Percentiles rank a stretch among this genome's conserved stretches.
Conservation (phyloP, 2,888 invertebrate species). For the Troilus luridus region DNA sequence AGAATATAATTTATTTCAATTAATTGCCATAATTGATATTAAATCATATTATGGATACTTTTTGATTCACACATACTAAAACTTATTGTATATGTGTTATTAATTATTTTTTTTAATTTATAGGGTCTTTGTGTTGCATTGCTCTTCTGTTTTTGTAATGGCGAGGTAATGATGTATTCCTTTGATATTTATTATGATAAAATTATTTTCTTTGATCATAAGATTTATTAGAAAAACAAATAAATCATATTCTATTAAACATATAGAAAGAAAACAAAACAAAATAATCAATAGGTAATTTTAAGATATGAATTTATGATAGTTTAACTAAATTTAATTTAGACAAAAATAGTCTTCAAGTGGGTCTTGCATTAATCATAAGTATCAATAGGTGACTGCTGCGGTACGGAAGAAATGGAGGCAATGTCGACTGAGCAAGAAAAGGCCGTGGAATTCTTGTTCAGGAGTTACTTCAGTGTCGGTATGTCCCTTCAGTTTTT, state of each 20-base stretch:
- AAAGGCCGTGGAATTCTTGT: conserved; percentile 66
- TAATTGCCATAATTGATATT: too few relatives aligned
- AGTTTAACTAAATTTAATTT: not conserved
- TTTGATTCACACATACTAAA: not conserved
- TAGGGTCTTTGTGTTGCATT: conserved; percentile 94
- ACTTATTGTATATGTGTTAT: not conserved
- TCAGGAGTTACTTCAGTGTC: conserved; percentile 66
- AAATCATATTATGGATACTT: not conserved
- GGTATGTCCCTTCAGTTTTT: conserved; percentile 63
- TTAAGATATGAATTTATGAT: not conserved
- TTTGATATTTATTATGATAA: not conserved
- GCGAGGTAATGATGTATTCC: conserved; percentile 80
- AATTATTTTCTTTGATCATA: not conserved
- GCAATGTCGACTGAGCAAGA: conserved; percentile 66
- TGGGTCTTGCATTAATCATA: not conserved
- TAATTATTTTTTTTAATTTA: conserved; percentile 66
- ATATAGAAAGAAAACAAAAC: not conserved
- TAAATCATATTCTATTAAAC: not conserved
- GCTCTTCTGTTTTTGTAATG: conserved; percentile 94
- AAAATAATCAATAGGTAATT: not conserved
- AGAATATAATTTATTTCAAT: too few relatives aligned
- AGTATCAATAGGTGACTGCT: conserved; percentile 65
- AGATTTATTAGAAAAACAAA: not conserved
- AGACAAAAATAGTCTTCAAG: not conserved
- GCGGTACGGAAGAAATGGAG: conserved; percentile 66